These are phyloP conservation scores for Diprion similis DNA, from an alignment of 1,140 invertebrate genomes.

Conservation along the genomic window DNA sequence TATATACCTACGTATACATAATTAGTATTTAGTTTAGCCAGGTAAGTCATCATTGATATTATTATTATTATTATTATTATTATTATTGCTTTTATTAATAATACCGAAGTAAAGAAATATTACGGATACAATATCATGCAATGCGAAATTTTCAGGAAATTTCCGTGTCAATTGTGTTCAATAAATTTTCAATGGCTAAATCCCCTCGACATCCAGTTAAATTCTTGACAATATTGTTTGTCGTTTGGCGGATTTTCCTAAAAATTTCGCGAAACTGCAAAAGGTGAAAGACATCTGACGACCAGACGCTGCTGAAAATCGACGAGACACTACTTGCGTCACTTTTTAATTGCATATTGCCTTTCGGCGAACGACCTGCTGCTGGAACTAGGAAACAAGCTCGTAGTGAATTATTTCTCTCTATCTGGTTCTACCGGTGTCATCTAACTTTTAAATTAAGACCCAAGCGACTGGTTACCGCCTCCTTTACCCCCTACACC, in stretches of 20 bases:
- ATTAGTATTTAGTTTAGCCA: not conserved
- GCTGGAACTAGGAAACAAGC: slow-evolving; percentile 15
- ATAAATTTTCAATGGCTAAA: no score
- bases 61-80: no score
- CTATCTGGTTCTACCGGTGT: slow-evolving; percentile 34
- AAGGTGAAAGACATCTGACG: no score
- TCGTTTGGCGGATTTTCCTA: no score
- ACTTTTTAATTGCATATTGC: not conserved
- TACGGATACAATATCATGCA: no score
- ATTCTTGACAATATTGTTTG: no score
- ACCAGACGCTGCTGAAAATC: not conserved
- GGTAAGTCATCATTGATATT: not conserved
- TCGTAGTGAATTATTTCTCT: slow-evolving; percentile 39
- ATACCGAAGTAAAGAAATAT: no score
- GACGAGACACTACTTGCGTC: not conserved
- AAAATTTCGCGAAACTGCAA: no score
- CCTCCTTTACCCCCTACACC: not conserved
- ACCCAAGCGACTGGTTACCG: slow-evolving; percentile 24
- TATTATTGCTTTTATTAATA: no score
- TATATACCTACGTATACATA: not conserved
- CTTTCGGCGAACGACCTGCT: not conserved
- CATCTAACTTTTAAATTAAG: slow-evolving; percentile 50
- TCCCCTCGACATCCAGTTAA: no score
- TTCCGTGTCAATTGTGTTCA: no score
- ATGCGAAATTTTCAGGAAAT: no score